These are phyloP conservation scores for Sinosuthora webbiana DNA, from an alignment of 2,113 vertebrate genomes.

Conservation along the genomic window DNA sequence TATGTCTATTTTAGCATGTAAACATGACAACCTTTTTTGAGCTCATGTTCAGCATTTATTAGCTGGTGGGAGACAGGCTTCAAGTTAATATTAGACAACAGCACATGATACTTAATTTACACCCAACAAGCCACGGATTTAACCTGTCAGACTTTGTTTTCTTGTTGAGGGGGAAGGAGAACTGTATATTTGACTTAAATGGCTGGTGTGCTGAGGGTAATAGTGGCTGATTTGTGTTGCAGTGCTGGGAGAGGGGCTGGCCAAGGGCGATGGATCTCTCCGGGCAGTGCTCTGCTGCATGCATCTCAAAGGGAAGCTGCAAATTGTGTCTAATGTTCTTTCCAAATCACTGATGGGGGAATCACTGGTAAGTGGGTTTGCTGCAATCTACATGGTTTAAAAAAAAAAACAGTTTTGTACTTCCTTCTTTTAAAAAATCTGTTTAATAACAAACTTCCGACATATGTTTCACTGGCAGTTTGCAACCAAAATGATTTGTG, in stretches of 20 bases:
- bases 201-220: constrained; percentile 8
- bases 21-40: not conserved
- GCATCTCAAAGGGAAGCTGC: constrained; percentile 94
- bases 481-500: not conserved
- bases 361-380: constrained; percentile 86
- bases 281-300: constrained; percentile 88
- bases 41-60: not conserved
- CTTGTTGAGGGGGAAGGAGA: not conserved
- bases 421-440: not conserved
- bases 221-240: constrained; percentile 46
- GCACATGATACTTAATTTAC: not conserved
- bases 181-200: not conserved
- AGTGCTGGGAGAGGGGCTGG: constrained; percentile 92
- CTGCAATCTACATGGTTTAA: not conserved
- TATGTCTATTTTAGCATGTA: constrained; percentile 34
- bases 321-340: constrained; percentile 89
- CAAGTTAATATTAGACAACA: not conserved
- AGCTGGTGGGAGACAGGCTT: not conserved
- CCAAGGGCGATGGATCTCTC: constrained; percentile 86
- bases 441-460: not conserved
- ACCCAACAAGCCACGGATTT: not conserved
- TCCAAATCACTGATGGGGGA: constrained; percentile 95
- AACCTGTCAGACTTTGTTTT: not conserved
- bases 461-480: not conserved
- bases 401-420: not conserved